Conservation (phyloP, 2,113 vertebrate genomes). For the Columba livia region DNA sequence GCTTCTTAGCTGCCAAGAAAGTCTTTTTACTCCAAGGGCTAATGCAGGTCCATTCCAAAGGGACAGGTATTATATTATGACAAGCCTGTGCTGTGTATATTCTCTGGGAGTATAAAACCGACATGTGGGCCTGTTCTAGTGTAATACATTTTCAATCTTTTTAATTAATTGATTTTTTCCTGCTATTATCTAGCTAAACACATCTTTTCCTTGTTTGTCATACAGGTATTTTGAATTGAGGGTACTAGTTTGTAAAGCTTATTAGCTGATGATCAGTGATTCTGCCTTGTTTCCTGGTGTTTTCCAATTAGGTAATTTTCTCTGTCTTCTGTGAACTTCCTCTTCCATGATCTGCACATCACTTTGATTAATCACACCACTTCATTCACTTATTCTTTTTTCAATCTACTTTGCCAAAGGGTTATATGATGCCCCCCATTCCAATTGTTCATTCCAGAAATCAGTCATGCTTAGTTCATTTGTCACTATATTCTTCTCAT, state of each 20-base stretch:
- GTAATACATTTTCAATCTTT: not conserved
- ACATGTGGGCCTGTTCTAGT: not conserved
- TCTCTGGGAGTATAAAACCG: not conserved
- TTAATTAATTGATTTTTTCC: not conserved
- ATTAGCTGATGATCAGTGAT: not conserved
- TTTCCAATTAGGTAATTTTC: not conserved
- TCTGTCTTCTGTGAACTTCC: not conserved
- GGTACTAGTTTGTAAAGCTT: not conserved
- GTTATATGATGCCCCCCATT: not conserved
- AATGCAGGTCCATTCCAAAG: not conserved
- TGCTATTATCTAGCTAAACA: not conserved
- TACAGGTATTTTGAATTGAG: not conserved
- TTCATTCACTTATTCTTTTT: not conserved
- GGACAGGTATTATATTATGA: not conserved
- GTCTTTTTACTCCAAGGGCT: not conserved
- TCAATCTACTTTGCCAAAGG: not conserved
- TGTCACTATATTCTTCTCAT: constrained; percentile 12
- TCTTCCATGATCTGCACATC: not conserved
- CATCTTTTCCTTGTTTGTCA: not conserved
- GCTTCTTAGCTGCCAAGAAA: not conserved
- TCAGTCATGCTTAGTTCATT: not conserved
- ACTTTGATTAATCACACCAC: not conserved
- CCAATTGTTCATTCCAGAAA: constrained; percentile 14
- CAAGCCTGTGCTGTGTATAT: not conserved
- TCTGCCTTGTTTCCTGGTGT: not conserved